Evolutionary conservation across 92 coral and sea anemone genomes (phyloP).

Genomic region (Epizoanthus scotinus): DNA sequence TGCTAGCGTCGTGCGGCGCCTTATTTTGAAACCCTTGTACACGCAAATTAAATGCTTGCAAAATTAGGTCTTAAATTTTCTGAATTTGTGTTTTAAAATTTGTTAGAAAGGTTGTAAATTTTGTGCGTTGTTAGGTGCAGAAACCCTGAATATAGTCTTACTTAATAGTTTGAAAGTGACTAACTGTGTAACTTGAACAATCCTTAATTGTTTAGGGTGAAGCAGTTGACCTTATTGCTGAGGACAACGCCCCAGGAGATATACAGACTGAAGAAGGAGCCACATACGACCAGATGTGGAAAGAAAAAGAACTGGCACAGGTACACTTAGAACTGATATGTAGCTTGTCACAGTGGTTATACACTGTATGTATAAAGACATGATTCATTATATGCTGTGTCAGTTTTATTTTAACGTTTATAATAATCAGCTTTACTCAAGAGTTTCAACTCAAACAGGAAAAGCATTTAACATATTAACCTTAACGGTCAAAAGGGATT

Average conservation of each 20-base stretch:
- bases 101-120: no score
- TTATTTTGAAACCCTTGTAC: no score
- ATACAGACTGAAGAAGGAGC: slow-evolving; percentile 98
- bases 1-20: no score
- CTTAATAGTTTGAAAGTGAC: no score
- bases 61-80: no score
- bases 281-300: slow-evolving; percentile 97
- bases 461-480: no score
- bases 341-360: background rate
- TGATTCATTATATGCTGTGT: background rate
- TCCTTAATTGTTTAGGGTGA: slow-evolving; percentile 62
- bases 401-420: background rate
- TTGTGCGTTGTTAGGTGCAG: no score
- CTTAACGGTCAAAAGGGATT: no score
- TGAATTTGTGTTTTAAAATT: no score
- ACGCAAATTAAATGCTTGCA: no score
- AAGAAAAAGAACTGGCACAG: slow-evolving; percentile 95
- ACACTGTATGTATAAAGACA: no score
- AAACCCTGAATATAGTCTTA: no score
- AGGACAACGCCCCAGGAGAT: slow-evolving; percentile 87
- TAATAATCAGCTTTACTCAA: background rate
- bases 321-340: slow-evolving; percentile 57
- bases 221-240: slow-evolving; percentile 91
- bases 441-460: background rate
- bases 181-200: background rate